A percentile compares a stretch with the other conserved stretches of the same genome.
Conservation (phyloP, 2,113 vertebrate genomes). For the Gallinago media region DNA sequence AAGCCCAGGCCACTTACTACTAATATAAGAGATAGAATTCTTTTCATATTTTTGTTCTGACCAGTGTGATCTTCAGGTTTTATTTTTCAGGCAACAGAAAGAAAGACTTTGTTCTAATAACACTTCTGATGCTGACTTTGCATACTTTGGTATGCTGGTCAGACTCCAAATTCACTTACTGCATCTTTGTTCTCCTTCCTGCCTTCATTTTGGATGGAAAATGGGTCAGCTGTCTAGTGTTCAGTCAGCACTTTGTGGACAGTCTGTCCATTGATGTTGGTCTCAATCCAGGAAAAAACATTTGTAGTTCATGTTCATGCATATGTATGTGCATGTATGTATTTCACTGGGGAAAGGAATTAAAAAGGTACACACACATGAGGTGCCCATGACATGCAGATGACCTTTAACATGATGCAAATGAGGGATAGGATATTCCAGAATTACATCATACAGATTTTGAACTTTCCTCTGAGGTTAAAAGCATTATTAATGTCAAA, state of each 20-base stretch:
- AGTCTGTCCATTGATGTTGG: not conserved
- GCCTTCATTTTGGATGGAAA: not conserved
- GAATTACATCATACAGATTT: accelerated
- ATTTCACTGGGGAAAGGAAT: not conserved
- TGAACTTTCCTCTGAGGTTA: not conserved
- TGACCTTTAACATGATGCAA: not conserved
- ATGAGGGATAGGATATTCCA: not conserved
- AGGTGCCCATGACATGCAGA: not conserved
- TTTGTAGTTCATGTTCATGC: not conserved
- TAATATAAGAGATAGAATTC: not conserved
- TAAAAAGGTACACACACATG: accelerated
- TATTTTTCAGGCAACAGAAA: not conserved
- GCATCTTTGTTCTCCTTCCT: not conserved
- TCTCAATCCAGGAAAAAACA: not conserved
- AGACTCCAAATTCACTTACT: not conserved
- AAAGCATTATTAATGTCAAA: not conserved
- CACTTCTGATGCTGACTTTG: accelerated
- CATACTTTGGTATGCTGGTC: accelerated
- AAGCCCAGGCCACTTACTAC: not conserved
- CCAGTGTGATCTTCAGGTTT: not conserved
- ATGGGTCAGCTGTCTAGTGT: not conserved
- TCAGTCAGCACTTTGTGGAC: not conserved
- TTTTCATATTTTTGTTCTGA: not conserved
- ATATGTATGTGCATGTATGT: accelerated
- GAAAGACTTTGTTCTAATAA: not conserved